Evolutionary conservation across 1,140 invertebrate species (phyloP).

Genomic region (Eufriesea mexicana): DNA sequence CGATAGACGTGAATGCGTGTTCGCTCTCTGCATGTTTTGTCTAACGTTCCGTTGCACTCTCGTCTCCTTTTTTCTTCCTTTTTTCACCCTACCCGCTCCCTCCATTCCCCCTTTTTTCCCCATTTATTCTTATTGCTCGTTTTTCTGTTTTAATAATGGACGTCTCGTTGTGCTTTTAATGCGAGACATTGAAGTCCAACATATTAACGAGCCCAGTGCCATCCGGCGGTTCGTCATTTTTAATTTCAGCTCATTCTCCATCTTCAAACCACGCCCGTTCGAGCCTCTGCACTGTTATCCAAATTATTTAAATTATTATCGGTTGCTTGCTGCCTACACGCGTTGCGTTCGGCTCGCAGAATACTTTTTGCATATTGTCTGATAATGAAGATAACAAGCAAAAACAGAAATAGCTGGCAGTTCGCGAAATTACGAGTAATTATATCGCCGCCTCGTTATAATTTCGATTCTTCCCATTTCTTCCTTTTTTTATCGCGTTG

Average conservation of each 20-base stretch:
- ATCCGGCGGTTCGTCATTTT: background rate
- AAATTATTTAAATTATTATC: conserved; percentile 31
- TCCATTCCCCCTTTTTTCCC: background rate
- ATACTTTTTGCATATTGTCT: background rate
- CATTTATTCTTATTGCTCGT: conserved; percentile 23
- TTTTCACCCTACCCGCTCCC: background rate
- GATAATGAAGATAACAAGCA: conserved; percentile 21
- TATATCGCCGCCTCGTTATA: conserved; percentile 1
- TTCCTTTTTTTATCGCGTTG: background rate
- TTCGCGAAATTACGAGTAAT: conserved; percentile 1
- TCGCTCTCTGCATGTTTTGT: conserved; percentile 34
- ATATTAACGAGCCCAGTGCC: background rate
- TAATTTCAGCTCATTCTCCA: conserved; percentile 14
- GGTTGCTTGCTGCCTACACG: background rate
- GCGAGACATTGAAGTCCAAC: conserved; percentile 27
- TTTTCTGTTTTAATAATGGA: conserved; percentile 34
- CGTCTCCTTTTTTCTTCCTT: background rate
- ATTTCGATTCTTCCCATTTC: background rate
- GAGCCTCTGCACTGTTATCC: background rate
- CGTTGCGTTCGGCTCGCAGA: background rate
- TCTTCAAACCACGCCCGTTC: background rate
- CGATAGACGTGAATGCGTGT: conserved; percentile 34
- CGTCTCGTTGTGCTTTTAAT: conserved; percentile 35
- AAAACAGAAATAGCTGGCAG: background rate
- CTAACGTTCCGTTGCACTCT: conserved; percentile 29